These are phyloP conservation scores for Yponomeuta cagnagella DNA, from an alignment of 2,888 invertebrate species.

Conservation along the genomic window DNA sequence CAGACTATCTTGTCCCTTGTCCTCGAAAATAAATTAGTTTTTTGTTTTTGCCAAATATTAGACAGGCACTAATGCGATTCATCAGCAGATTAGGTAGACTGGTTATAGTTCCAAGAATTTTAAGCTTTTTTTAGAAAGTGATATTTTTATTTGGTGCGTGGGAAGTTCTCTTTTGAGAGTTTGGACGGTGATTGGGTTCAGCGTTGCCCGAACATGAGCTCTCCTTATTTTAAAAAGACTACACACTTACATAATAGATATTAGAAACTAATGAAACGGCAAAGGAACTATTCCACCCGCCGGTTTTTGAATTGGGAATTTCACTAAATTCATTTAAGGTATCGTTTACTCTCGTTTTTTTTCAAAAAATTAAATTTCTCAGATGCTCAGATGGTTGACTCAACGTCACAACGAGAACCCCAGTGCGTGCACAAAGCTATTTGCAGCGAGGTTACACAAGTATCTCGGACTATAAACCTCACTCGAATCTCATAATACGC, in stretches of 20 bases:
- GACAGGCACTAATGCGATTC: neutral
- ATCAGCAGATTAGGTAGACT: neutral
- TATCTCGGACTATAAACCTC: slow-evolving; percentile 5
- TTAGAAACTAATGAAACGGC: no score
- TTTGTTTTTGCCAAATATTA: neutral
- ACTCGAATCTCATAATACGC: neutral
- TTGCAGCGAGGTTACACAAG: neutral
- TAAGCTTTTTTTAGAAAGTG: neutral
- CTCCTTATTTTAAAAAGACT: no score
- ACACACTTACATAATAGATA: no score
- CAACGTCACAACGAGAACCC: neutral
- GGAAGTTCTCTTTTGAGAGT: no score
- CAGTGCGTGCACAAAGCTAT: neutral
- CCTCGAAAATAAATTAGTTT: neutral
- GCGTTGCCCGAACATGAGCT: no score
- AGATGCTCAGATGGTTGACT: neutral
- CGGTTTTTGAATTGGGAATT: no score
- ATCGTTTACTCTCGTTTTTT: no score
- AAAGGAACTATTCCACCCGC: no score
- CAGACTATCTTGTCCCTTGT: neutral
- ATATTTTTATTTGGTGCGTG: no score
- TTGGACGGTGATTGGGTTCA: no score
- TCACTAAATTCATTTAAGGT: no score
- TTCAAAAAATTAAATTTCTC: no score
- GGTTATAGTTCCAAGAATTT: neutral